Percentiles rank a stretch among this genome's conserved stretches.
These are phyloP conservation scores for Pempheris klunzingeri DNA, from an alignment of 2,797 vertebrate species.

Conservation along the genomic window DNA sequence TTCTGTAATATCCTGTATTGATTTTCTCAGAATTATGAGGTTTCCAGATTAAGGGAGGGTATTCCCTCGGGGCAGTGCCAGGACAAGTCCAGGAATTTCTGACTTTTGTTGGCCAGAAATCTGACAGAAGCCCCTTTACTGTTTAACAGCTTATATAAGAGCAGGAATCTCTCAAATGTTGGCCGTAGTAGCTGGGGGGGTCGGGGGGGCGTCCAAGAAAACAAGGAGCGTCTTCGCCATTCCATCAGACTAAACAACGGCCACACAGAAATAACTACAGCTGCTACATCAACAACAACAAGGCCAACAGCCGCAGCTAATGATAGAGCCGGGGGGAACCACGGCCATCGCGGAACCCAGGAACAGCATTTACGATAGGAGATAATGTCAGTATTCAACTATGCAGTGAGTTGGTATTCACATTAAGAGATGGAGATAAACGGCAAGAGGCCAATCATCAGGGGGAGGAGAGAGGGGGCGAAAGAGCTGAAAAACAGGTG, in stretches of 20 bases:
- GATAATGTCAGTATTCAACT: conserved; percentile 48
- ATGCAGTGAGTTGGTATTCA: conserved; percentile 21
- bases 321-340: conserved; percentile 61
- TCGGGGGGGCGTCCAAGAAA: conserved; percentile 44
- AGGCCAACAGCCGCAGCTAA: conserved; percentile 57
- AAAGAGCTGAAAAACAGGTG: conserved; percentile 40
- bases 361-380: conserved; percentile 47
- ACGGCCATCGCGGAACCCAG: conserved; percentile 20
- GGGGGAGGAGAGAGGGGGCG: neutral
- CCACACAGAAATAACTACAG: conserved; percentile 59
- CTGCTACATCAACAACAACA: conserved; percentile 60
- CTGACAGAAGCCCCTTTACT: conserved; percentile 24
- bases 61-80: conserved; percentile 55
- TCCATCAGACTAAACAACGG: conserved; percentile 72
- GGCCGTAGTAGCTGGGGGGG: conserved; percentile 19
- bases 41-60: conserved; percentile 52
- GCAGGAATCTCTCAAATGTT: conserved; percentile 50
- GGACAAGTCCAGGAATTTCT: conserved; percentile 70
- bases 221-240: conserved; percentile 43
- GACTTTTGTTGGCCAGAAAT: conserved; percentile 50
- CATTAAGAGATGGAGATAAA: conserved; percentile 43
- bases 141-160: conserved; percentile 44
- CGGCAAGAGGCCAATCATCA: neutral
- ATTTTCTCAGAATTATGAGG: conserved; percentile 45
- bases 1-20: conserved; percentile 20